Base-by-base conservation (phyloP, 2,888 invertebrate species). In the Physocephala rufipes region DNA sequence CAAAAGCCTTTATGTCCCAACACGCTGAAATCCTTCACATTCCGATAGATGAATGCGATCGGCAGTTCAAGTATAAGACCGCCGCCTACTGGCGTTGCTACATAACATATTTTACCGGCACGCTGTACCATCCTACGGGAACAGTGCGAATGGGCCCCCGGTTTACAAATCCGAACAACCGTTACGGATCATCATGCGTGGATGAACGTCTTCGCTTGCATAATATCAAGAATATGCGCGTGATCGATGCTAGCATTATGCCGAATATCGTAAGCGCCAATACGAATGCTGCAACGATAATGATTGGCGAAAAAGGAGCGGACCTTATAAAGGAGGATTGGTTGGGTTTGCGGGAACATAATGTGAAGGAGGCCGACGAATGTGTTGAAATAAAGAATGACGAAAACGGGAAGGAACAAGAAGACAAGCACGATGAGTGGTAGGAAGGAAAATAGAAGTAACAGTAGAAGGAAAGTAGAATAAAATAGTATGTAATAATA, bases 291-390 rank as follows among this genome's bases (percentile, higher is more conserved):
- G 93, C 94, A 0, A 89, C 90, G 0, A 92, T 95, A 45, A 95
- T 95, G 94, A 93, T 95, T 68, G 95, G 90, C 0, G 95, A 95
- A 82, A 94, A 93, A 79, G 93, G 90, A 0, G 89, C 93, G 15
- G 93, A 94, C 55, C 75, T 80, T n/a, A 75, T 80, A n/a, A 77
- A 76, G 67, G 72, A 78, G 51, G 76, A 77, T 19, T 53, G 53
- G 51, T 19, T 51, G 13, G 16, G 7, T 49, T 4, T 21, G 53
- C 13, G 36, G 36, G 36, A 36, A 9, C 36, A 36, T 4, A 36
- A 36, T n/a, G n/a, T n/a, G 36, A 36, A 36, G 36, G 9, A 9
- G 36, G 36, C 5, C 36, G 36, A 36, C n/a, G n/a, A n/a, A n/a
- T n/a, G n/a, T n/a, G n/a, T n/a, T n/a, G n/a, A n/a, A n/a, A n/a